phyloP scores from a whole-genome alignment of 2,888 invertebrate species.

The Quadroppia sp. region DNA sequence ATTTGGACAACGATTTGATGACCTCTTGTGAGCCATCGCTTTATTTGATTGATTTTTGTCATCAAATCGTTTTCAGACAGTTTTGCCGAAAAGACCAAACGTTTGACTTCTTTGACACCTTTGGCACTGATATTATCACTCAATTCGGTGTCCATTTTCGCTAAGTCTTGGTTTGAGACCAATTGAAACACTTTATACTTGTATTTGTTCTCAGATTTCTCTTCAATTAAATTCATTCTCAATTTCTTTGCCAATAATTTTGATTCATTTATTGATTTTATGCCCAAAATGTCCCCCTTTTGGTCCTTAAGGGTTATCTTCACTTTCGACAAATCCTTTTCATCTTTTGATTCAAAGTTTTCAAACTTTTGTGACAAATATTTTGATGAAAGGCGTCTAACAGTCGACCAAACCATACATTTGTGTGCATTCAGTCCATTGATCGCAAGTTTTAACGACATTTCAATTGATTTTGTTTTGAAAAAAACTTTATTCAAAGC shows the following conservation, averaged over 20 bases:
- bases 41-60: slow-evolving; percentile 34
- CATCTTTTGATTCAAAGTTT: background rate
- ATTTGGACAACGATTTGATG: slow-evolving; percentile 12
- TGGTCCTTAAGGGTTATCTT: slow-evolving; percentile 28
- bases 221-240: slow-evolving; percentile 29
- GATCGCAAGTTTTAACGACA: background rate
- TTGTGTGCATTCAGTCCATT: background rate
- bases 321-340: background rate
- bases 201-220: background rate
- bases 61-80: slow-evolving; percentile 37
- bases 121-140: background rate
- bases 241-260: slow-evolving; percentile 36
- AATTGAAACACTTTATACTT: background rate
- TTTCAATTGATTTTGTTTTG: background rate
- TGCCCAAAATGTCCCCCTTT: slow-evolving; percentile 32
- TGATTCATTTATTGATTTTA: slow-evolving; percentile 23
- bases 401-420: background rate
- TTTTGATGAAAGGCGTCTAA: background rate
- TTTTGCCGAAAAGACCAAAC: slow-evolving; percentile 32
- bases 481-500: background rate
- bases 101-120: slow-evolving; percentile 18
- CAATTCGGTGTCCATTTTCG: background rate
- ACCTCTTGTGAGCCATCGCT: slow-evolving; percentile 32
- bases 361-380: background rate
- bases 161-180: slow-evolving; percentile 19